Evolutionary conservation across 2,888 invertebrate species (phyloP), one percentile per base, ranked within the genome.

Genomic region (Nineta flava): DNA sequence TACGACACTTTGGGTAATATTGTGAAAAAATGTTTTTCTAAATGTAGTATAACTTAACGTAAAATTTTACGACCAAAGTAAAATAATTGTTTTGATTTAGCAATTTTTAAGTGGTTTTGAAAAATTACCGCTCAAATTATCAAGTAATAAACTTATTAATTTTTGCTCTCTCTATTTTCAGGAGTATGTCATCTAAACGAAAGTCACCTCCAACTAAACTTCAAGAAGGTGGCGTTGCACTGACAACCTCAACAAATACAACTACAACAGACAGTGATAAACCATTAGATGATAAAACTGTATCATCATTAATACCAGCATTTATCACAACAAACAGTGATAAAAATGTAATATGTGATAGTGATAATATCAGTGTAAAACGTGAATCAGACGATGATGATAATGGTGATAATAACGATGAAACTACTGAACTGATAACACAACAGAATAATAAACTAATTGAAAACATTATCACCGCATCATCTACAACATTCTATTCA

Each of bases 101-200:
- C n/a, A n/a, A n/a, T n/a, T n/a, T n/a, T n/a, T n/a, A n/a, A n/a
- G n/a, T n/a, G n/a, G n/a, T n/a, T n/a, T n/a, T n/a, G n/a, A n/a
- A n/a, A n/a, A n/a, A n/a, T n/a, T n/a, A n/a, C n/a, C n/a, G n/a
- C n/a, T n/a, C n/a, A n/a, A n/a, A n/a, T n/a, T n/a, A n/a, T n/a
- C n/a, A n/a, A n/a, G 19, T 19, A 2, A 19, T 19, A 19, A 19
- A 19, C 5, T 19, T 35, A 35, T 5, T 7, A 35, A 12, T 19
- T 9, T 19, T n/a, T 38, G 52, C 51, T 57, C n/a, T n/a, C n/a
- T 61, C 68, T 72, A 74, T 69, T 78, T 76, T 56, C 81, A 85
- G 85, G 81, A 90, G 82, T 75, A 92, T 92, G 92, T 92, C 91
- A 80, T 91, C 91, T 74, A 92, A 92, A 82, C 82, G 92, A 73